Evolutionary conservation across 37 sponge, comb jelly and placozoan species (phyloP).

Genomic region (Crambe crambe): DNA sequence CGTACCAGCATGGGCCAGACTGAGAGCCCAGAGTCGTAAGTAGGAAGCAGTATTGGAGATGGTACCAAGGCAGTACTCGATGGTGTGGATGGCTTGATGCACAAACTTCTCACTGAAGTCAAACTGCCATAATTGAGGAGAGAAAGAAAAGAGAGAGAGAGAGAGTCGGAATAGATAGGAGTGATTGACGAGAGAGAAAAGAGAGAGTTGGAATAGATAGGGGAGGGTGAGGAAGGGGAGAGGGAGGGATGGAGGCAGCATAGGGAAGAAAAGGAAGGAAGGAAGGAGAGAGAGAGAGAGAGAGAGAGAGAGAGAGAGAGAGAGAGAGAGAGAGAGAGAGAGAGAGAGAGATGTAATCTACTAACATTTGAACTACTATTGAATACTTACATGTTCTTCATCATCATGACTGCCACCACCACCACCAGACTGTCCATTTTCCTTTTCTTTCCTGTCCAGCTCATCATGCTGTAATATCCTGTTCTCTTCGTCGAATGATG

Average conservation of each 20-base stretch:
- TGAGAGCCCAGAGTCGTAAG: constrained; percentile 99
- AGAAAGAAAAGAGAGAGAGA: background rate
- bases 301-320: background rate
- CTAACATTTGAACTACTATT: no score
- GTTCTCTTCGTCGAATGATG: background rate
- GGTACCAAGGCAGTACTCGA: constrained; percentile 99
- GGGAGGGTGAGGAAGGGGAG: constrained; percentile 13
- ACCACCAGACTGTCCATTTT: background rate
- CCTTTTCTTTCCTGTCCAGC: background rate
- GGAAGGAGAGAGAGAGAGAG: constrained; percentile 3
- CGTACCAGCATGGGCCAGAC: constrained; percentile 97
- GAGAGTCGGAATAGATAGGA: background rate
- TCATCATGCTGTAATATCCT: background rate
- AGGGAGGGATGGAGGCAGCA: background rate
- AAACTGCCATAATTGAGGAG: constrained; percentile 19
- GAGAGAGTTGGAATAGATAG: no score
- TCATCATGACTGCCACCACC: background rate
- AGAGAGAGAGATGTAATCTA: background rate
- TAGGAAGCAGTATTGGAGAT: constrained; percentile 99
- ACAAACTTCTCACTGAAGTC: constrained; percentile 87
- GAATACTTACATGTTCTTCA: background rate
- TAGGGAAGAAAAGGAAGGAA: background rate
- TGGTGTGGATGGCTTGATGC: constrained; percentile 97
- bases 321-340: constrained; percentile 12
- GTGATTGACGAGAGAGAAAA: background rate